phyloP scores from a whole-genome alignment of 2,113 vertebrate genomes.

The Phaethon lepturus region DNA sequence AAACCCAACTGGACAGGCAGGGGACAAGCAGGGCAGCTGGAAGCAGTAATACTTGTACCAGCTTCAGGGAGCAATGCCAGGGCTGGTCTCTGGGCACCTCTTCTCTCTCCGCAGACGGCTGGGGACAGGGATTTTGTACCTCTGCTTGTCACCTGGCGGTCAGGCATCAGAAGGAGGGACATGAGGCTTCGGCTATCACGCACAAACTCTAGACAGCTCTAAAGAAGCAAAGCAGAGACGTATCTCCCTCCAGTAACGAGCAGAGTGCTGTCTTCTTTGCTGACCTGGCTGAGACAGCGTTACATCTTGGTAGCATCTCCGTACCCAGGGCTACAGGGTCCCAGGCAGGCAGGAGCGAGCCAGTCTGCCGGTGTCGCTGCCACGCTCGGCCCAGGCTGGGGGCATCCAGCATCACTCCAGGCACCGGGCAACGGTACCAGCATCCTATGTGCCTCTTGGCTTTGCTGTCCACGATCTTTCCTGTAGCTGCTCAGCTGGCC shows the following conservation, averaged over 20 bases:
- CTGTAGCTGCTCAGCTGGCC: not conserved
- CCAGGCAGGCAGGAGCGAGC: not conserved
- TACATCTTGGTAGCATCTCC: not conserved
- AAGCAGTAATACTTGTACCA: not conserved
- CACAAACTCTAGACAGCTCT: not conserved
- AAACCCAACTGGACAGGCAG: not conserved
- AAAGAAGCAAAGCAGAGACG: not conserved
- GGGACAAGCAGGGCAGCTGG: not conserved
- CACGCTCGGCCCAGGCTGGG: not conserved
- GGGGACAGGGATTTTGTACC: not conserved
- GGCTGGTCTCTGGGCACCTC: not conserved
- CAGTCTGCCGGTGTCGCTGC: not conserved
- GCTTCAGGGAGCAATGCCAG: not conserved
- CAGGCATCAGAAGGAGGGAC: not conserved
- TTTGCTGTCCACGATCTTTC: not conserved
- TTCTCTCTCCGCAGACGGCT: not conserved
- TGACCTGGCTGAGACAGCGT: not conserved
- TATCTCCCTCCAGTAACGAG: not conserved
- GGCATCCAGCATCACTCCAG: not conserved
- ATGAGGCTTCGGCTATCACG: not conserved
- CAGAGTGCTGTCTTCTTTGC: not conserved
- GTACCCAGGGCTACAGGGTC: not conserved
- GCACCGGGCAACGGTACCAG: not conserved
- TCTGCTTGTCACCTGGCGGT: constrained; percentile 12
- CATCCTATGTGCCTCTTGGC: accelerated